Conservation (phyloP, 1,140 invertebrate species). For the Zaprionus taronus region DNA sequence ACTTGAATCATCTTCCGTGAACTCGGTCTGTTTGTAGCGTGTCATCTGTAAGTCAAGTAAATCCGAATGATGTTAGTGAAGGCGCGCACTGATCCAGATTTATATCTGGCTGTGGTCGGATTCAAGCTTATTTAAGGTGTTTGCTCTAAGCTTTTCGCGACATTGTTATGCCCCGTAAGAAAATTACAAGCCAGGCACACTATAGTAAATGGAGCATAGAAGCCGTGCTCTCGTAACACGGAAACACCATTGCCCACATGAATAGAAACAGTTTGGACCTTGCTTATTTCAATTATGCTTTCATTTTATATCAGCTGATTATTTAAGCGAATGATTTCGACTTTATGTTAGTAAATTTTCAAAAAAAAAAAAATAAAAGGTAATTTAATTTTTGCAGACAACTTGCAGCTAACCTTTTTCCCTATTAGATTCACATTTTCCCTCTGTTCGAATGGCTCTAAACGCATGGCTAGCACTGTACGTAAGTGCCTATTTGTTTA, state of each 20-base stretch:
- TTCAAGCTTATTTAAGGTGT: conserved; percentile 20
- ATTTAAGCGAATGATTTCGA: neutral
- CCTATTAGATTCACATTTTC: neutral
- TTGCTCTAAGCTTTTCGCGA: conserved; percentile 13
- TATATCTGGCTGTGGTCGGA: conserved; percentile 34
- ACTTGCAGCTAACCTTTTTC: no score
- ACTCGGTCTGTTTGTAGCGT: conserved; percentile 93
- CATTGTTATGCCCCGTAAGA: neutral
- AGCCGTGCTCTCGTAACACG: neutral
- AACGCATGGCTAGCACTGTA: conserved; percentile 6
- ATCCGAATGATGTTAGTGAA: conserved; percentile 4
- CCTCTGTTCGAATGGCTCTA: neutral
- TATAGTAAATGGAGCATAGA: neutral
- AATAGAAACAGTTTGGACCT: neutral
- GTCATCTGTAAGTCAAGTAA: conserved; percentile 89
- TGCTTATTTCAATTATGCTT: neutral
- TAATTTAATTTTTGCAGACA: no score
- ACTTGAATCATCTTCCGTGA: conserved; percentile 92
- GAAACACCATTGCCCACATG: neutral
- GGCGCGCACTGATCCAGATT: conserved; percentile 16
- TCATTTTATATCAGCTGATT: neutral
- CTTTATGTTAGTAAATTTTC: neutral
- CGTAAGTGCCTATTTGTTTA: conserved; percentile 24
- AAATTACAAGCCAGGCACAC: conserved; percentile 23
- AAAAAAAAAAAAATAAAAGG: no score